Percentiles rank a stretch among this genome's conserved stretches.
phyloP scores from a whole-genome alignment of 2,888 invertebrate genomes.

The Caenorhabditis afra region DNA sequence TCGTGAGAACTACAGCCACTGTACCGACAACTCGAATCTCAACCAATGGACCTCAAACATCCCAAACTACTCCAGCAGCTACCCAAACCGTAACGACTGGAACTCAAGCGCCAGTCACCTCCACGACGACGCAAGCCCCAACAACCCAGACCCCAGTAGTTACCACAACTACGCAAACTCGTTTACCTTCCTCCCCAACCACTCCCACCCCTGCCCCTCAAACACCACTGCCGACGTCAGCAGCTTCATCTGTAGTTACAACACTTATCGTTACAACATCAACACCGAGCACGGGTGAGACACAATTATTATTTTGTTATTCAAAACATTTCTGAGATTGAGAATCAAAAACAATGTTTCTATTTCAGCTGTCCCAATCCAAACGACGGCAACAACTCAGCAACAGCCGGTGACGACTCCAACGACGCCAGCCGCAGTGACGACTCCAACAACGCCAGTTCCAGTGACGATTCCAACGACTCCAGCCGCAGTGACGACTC shows the following conservation, averaged over 20 bases:
- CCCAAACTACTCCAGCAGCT: conserved; percentile 14
- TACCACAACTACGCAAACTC: conserved; percentile 12
- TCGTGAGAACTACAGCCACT: neutral
- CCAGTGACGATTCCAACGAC: neutral
- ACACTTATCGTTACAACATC: conserved; percentile 10
- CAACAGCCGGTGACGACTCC: neutral
- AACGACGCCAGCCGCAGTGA: neutral
- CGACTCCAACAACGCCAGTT: conserved; percentile 11
- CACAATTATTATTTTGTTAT: neutral
- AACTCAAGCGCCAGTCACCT: neutral
- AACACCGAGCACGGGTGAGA: conserved; percentile 35
- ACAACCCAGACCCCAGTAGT: conserved; percentile 5
- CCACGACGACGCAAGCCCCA: too few relatives aligned
- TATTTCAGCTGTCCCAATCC: conserved; percentile 11
- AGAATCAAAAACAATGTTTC: neutral
- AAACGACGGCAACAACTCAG: neutral
- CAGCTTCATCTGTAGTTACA: conserved; percentile 15
- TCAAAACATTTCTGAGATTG: neutral
- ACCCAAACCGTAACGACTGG: conserved; percentile 6
- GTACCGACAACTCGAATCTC: conserved; percentile 4
- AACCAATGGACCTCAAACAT: neutral
- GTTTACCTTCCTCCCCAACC: neutral
- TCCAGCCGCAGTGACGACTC: neutral
- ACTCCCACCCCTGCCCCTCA: conserved; percentile 35
- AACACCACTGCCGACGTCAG: conserved; percentile 30